Conservation (phyloP, 2,797 vertebrate species). For the Tragopan temminckii region DNA sequence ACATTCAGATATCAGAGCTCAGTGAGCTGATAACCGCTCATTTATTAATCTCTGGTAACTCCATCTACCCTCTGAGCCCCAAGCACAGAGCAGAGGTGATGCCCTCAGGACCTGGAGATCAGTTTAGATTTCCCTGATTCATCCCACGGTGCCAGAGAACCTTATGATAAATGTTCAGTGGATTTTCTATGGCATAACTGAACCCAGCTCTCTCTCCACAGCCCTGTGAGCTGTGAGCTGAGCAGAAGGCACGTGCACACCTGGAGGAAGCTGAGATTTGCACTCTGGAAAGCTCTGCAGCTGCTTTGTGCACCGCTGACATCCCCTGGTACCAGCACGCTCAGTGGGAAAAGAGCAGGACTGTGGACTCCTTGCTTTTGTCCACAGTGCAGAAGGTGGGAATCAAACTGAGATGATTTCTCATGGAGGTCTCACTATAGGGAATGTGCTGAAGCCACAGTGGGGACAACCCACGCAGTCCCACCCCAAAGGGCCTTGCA, state of each 20-base stretch:
- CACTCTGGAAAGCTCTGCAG: neutral
- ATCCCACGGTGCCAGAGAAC: neutral
- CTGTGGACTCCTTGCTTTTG: neutral
- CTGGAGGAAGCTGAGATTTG: neutral
- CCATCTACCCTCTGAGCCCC: constrained; percentile 5
- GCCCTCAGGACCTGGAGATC: constrained; percentile 40
- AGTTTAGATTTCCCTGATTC: constrained; percentile 2
- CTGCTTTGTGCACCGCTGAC: rapidly evolving
- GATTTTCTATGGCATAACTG: neutral
- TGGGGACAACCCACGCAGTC: neutral
- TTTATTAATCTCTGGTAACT: constrained; percentile 46
- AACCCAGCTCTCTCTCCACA: neutral
- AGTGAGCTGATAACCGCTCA: neutral
- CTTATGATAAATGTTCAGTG: neutral
- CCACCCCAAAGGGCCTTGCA: neutral
- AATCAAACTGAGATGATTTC: neutral
- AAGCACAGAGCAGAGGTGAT: neutral
- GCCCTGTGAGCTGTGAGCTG: neutral
- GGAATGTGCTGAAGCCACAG: neutral
- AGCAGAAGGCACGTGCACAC: rapidly evolving
- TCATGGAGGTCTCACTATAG: rapidly evolving
- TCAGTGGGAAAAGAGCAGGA: neutral
- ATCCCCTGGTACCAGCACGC: neutral
- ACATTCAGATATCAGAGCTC: neutral
- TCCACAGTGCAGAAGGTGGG: neutral